Conservation (phyloP, 1,140 invertebrate species). For the Calliopsis andreniformis region DNA sequence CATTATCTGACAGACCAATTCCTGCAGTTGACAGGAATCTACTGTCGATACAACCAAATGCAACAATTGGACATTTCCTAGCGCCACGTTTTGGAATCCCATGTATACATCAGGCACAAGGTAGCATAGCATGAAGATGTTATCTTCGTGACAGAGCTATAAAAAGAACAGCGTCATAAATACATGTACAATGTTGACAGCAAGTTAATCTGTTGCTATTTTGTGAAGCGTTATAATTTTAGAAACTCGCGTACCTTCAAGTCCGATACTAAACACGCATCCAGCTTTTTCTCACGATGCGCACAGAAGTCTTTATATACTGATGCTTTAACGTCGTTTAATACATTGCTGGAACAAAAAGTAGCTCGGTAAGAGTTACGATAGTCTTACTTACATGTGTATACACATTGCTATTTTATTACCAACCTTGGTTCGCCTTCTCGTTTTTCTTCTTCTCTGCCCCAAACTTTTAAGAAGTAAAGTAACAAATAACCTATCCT, state of each 20-base stretch:
- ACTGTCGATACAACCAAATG: slow-evolving; percentile 93
- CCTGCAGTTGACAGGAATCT: slow-evolving; percentile 93
- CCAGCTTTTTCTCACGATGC: slow-evolving; percentile 89
- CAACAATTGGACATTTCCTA: slow-evolving; percentile 93
- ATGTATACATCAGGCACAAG: slow-evolving; percentile 95
- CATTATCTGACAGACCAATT: slow-evolving; percentile 93
- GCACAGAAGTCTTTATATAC: slow-evolving; percentile 94
- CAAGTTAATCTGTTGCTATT: not conserved
- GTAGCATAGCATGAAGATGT: slow-evolving; percentile 93
- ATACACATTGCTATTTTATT: not conserved
- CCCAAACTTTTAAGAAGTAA: slow-evolving; percentile 92
- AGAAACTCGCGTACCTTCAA: slow-evolving; percentile 83
- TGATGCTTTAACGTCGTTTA: slow-evolving; percentile 89
- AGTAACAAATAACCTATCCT: slow-evolving; percentile 92
- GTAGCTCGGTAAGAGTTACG: slow-evolving; percentile 7
- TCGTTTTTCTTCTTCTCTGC: slow-evolving; percentile 82
- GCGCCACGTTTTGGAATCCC: slow-evolving; percentile 92
- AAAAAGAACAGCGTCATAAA: slow-evolving; percentile 53
- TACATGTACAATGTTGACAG: not conserved
- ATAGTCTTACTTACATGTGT: not conserved
- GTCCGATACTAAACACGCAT: slow-evolving; percentile 89
- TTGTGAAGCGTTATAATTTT: not conserved
- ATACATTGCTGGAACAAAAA: slow-evolving; percentile 70
- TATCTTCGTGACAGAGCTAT: slow-evolving; percentile 91
- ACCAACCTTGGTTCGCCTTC: slow-evolving; percentile 82